These are phyloP conservation scores for Hydrolagus affinis DNA, from an alignment of 2,113 vertebrate genomes.

Conservation along the genomic window DNA sequence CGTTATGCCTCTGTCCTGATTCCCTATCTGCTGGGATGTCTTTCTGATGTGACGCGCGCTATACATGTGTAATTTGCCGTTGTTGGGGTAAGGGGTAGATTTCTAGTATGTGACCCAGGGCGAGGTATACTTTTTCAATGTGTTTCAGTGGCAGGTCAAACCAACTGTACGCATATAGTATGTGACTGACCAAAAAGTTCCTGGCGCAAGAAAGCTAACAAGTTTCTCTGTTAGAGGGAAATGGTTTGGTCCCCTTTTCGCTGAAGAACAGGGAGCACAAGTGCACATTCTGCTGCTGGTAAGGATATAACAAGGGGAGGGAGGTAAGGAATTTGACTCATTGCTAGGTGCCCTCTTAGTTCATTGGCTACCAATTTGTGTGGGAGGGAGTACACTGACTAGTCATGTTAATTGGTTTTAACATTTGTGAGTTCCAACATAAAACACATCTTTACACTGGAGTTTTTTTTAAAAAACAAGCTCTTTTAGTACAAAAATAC, in stretches of 20 bases:
- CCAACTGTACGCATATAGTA: not conserved
- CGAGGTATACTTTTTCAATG: not conserved
- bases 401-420: not conserved
- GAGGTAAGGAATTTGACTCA: not conserved
- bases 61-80: no score
- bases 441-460: slow-evolving; percentile 27
- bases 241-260: not conserved
- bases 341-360: not conserved
- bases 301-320: not conserved
- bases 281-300: not conserved
- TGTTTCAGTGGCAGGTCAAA: not conserved
- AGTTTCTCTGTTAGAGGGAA: not conserved
- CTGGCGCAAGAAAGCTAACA: not conserved
- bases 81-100: not conserved
- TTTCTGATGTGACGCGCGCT: no score
- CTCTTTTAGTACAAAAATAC: slow-evolving; percentile 31
- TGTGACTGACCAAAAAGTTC: not conserved
- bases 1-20: not conserved
- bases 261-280: not conserved
- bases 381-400: not conserved
- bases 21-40: not conserved
- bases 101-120: not conserved
- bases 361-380: not conserved
- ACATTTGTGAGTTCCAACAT: slow-evolving; percentile 6
- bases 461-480: slow-evolving; percentile 17